phyloP scores from a whole-genome alignment of 2,888 invertebrate species.

The Drosophila fungiperda region DNA sequence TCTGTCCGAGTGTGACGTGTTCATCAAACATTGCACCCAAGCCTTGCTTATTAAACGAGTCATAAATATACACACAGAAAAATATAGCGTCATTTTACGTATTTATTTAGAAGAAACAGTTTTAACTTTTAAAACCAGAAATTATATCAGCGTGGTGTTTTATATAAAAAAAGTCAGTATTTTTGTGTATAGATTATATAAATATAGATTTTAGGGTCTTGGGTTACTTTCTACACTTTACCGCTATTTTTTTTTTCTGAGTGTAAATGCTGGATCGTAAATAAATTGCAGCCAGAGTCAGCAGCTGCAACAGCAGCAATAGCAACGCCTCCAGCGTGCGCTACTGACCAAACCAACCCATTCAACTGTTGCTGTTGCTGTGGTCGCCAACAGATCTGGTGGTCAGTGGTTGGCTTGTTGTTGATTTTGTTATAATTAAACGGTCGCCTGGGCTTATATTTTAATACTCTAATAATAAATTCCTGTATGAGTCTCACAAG shows the following conservation, averaged over 20 bases:
- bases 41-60: constrained; percentile 43
- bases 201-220: too few species aligned
- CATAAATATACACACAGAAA: constrained; percentile 16
- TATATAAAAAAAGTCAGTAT: fast-evolving
- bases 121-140: not conserved
- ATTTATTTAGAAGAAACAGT: not conserved
- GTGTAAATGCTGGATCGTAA: constrained; percentile 27
- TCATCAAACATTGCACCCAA: constrained; percentile 76
- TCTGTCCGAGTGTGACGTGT: constrained; percentile 71
- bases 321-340: constrained; percentile 55
- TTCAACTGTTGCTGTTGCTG: constrained; percentile 34
- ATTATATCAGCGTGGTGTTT: not conserved
- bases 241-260: not conserved
- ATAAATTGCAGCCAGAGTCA: constrained; percentile 30
- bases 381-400: constrained; percentile 25
- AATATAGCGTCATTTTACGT: not conserved
- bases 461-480: constrained; percentile 32
- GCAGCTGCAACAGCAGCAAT: constrained; percentile 26
- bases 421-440: constrained; percentile 75
- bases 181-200: not conserved
- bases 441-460: constrained; percentile 42
- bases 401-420: constrained; percentile 41
- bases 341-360: constrained; percentile 77
- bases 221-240: too few species aligned
- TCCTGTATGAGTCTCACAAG: constrained; percentile 2